Evolutionary conservation across 2,888 invertebrate genomes (phyloP).

Genomic region (Rhaphigaster nebulosa): DNA sequence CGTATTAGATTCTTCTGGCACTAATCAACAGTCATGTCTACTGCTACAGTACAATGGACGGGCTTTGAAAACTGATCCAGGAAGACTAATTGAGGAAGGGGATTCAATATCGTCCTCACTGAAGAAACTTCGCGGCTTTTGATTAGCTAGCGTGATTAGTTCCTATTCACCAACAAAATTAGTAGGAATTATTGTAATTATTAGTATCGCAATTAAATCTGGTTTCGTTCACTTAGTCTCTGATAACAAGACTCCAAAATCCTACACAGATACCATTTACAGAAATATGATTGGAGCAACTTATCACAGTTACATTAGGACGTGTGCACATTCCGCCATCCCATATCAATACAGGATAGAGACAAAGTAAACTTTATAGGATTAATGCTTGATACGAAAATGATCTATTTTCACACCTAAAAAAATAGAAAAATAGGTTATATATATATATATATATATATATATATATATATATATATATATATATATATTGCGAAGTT

Average conservation of each 20-base stretch:
- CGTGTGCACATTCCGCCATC: too few relatives aligned
- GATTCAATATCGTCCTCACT: neutral
- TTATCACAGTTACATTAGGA: too few relatives aligned
- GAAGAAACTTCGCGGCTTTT: neutral
- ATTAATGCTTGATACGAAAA: too few relatives aligned
- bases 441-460: too few relatives aligned
- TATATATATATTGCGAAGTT: too few relatives aligned
- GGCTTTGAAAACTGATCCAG: neutral
- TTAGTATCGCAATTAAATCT: neutral
- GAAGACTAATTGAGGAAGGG: neutral
- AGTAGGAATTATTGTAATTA: neutral
- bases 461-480: too few relatives aligned
- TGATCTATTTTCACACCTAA: too few relatives aligned
- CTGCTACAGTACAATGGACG: neutral
- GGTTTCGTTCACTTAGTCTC: neutral
- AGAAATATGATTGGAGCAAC: too few relatives aligned
- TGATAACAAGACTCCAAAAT: neutral
- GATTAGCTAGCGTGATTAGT: neutral
- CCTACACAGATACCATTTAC: neutral
- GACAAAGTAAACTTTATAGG: too few relatives aligned
- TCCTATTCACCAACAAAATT: neutral
- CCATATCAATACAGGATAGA: too few relatives aligned
- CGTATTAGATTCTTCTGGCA: neutral
- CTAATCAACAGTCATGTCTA: neutral
- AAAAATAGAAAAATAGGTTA: too few relatives aligned